phyloP scores from a whole-genome alignment of 2,113 vertebrate species.

The Mobula hypostoma region DNA sequence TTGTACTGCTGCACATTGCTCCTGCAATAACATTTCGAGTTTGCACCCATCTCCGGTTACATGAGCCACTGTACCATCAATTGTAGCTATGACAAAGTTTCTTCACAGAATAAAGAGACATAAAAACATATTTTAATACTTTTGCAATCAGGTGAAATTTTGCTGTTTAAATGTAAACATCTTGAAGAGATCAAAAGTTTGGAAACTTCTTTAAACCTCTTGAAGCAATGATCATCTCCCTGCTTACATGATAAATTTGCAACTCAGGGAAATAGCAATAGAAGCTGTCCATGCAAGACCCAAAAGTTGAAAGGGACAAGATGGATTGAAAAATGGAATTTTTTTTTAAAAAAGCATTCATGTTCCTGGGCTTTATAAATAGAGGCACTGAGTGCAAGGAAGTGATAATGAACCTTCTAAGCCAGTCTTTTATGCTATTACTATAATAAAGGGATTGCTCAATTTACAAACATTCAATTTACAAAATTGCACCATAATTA shows the following conservation, averaged over 20 bases:
- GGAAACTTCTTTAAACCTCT: background rate
- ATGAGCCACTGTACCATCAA: slow-evolving; percentile 61
- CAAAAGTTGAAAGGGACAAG: no score
- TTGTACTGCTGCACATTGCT: slow-evolving; percentile 57
- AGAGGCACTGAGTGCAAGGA: no score
- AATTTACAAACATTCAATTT: no score
- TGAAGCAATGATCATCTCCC: background rate
- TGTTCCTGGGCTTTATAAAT: no score
- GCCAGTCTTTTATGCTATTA: no score
- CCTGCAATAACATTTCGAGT: slow-evolving; percentile 58
- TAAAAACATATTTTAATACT: background rate
- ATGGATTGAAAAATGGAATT: no score
- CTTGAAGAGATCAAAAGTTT: background rate
- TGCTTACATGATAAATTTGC: background rate
- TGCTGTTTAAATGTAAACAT: background rate
- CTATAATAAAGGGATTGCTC: no score
- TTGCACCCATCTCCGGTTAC: slow-evolving; percentile 54
- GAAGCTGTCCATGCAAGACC: background rate
- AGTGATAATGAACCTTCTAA: no score
- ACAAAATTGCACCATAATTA: no score
- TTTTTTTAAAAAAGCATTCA: no score
- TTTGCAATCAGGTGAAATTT: background rate
- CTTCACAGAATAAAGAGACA: slow-evolving; percentile 54
- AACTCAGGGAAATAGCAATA: background rate
- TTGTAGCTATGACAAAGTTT: slow-evolving; percentile 76